phyloP scores from a whole-genome alignment of 92 coral and sea anemone species.

The Parazoanthus atlanticus region DNA sequence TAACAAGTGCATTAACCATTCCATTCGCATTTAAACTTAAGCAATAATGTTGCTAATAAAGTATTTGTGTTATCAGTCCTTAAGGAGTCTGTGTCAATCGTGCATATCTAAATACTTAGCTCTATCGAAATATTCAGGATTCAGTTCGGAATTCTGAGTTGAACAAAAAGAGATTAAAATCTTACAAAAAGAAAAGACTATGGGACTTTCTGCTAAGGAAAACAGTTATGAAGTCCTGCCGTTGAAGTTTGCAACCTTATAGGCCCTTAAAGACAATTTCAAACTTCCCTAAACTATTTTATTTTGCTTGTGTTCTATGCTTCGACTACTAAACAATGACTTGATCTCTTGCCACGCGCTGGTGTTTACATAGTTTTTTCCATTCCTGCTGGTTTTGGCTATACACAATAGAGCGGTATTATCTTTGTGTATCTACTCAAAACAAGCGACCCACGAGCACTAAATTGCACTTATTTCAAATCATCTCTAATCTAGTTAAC shows the following conservation, averaged over 20 bases:
- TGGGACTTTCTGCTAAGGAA: slow-evolving; percentile 20
- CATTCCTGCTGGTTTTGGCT: slow-evolving; percentile 40
- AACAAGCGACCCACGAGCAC: slow-evolving; percentile 61
- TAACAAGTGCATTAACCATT: background rate
- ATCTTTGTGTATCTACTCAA: slow-evolving; percentile 79
- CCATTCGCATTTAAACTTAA: background rate
- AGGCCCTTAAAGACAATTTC: background rate
- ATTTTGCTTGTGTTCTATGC: slow-evolving; percentile 29
- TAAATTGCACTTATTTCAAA: slow-evolving; percentile 69
- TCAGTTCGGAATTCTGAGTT: background rate
- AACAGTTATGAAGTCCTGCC: background rate
- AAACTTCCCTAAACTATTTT: slow-evolving; percentile 19
- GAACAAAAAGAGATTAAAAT: slow-evolving; percentile 17
- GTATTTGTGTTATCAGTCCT: background rate
- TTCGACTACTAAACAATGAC: slow-evolving; percentile 27
- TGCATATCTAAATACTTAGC: background rate
- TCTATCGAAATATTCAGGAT: background rate
- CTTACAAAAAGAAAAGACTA: slow-evolving; percentile 33
- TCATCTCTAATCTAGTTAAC: slow-evolving; percentile 85
- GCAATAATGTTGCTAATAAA: background rate
- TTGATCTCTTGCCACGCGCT: slow-evolving; percentile 75
- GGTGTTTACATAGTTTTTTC: slow-evolving; percentile 60
- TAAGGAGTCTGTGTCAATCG: background rate
- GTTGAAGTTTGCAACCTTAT: background rate
- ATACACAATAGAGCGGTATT: slow-evolving; percentile 60